phyloP scores from a whole-genome alignment of 2,113 vertebrate genomes.

The Crotophaga sulcirostris region DNA sequence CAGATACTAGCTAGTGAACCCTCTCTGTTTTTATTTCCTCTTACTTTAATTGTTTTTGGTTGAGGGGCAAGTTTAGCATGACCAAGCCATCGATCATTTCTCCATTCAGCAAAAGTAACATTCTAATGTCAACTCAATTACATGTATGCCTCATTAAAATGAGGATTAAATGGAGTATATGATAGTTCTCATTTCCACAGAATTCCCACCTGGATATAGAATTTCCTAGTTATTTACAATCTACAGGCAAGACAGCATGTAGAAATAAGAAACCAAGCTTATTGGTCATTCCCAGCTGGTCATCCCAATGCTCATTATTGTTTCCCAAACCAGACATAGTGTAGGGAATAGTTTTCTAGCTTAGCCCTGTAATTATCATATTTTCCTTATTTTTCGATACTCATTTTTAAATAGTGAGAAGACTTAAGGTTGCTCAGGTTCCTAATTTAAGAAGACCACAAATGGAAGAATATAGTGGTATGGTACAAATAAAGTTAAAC shows the following conservation, averaged over 20 bases:
- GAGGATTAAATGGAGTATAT: slow-evolving; percentile 21
- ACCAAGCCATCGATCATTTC: not conserved
- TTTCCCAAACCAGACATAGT: not conserved
- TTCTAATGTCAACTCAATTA: slow-evolving; percentile 11
- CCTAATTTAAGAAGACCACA: not conserved
- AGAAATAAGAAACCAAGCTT: slow-evolving; percentile 8
- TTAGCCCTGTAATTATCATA: not conserved
- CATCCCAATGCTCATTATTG: not conserved
- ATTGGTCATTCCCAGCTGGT: not conserved
- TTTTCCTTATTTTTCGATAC: not conserved
- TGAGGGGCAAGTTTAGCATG: not conserved
- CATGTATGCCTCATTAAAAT: slow-evolving; percentile 22
- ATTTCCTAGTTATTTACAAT: slow-evolving; percentile 20
- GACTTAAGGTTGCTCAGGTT: not conserved
- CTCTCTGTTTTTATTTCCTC: not conserved
- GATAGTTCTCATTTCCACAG: slow-evolving; percentile 33
- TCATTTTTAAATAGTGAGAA: not conserved
- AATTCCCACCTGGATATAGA: not conserved
- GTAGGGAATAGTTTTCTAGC: not conserved
- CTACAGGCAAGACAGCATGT: not conserved
- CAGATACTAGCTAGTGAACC: not conserved
- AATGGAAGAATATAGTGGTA: not conserved
- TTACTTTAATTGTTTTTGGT: not conserved
- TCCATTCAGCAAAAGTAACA: not conserved
- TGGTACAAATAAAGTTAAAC: not conserved